Evolutionary conservation across 2,113 vertebrate species (phyloP).

Genomic region (Polyodon spathula): DNA sequence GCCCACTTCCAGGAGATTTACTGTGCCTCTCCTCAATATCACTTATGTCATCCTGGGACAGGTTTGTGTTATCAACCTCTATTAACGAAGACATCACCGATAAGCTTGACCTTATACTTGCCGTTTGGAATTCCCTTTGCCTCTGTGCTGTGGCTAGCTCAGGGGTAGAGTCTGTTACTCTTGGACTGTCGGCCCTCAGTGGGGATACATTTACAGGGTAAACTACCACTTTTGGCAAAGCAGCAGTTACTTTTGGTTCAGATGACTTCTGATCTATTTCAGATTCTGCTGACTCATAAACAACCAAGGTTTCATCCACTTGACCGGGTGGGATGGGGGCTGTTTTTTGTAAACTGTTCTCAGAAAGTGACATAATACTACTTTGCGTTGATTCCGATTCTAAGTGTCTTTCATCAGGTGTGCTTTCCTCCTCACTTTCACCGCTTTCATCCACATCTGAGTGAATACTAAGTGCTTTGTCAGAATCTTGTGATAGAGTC

Average conservation of each 20-base stretch:
- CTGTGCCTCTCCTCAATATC: slow-evolving; percentile 67
- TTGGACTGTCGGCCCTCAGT: slow-evolving; percentile 72
- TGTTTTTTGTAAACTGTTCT: slow-evolving; percentile 51
- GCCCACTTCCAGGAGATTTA: slow-evolving; percentile 53
- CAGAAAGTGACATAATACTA: slow-evolving; percentile 54
- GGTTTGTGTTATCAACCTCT: slow-evolving; percentile 60
- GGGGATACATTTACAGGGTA: slow-evolving; percentile 78
- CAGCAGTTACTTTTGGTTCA: slow-evolving; percentile 62
- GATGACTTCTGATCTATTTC: slow-evolving; percentile 42
- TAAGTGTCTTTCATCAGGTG: slow-evolving; percentile 59
- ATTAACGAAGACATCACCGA: slow-evolving; percentile 56
- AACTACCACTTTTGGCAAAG: slow-evolving; percentile 86
- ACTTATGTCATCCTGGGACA: slow-evolving; percentile 49
- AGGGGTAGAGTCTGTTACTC: slow-evolving; percentile 58
- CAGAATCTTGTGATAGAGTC: slow-evolving; percentile 76
- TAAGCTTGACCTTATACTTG: slow-evolving; percentile 47
- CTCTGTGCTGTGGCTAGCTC: slow-evolving; percentile 67
- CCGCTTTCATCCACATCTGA: slow-evolving; percentile 87
- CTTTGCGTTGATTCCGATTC: slow-evolving; percentile 66
- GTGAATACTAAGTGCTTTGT: slow-evolving; percentile 78
- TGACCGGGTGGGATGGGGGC: slow-evolving; percentile 44
- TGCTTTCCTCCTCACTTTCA: slow-evolving; percentile 85
- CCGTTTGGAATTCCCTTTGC: slow-evolving; percentile 65
- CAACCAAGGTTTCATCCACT: slow-evolving; percentile 32
- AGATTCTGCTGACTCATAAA: slow-evolving; percentile 50